Evolutionary conservation across 1,140 invertebrate genomes (phyloP).

Genomic region (Meloidogyne chitwoodi): DNA sequence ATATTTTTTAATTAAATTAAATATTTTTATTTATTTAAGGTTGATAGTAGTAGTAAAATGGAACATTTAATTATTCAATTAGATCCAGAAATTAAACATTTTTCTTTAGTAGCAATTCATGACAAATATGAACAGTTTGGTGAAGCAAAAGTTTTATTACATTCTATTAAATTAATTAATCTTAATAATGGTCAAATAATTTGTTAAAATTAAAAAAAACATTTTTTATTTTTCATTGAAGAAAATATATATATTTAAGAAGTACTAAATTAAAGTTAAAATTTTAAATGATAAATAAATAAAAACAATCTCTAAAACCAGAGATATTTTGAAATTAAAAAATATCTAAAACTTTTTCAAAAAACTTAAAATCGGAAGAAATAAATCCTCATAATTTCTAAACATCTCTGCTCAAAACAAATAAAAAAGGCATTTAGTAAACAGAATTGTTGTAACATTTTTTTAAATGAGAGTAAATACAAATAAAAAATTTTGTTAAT

Average conservation of each 20-base stretch:
- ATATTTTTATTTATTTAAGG: not conserved
- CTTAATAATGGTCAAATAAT: not conserved
- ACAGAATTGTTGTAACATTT: too few relatives aligned
- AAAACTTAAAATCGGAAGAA: too few relatives aligned
- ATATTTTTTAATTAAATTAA: not conserved
- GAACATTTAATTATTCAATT: constrained; percentile 35
- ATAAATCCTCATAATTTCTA: too few relatives aligned
- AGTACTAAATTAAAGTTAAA: too few relatives aligned
- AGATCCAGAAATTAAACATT: constrained; percentile 34
- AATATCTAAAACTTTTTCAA: too few relatives aligned
- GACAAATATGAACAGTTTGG: constrained; percentile 41
- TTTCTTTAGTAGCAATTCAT: constrained; percentile 37
- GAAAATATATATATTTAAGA: too few relatives aligned
- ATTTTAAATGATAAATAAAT: too few relatives aligned
- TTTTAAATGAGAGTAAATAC: not conserved
- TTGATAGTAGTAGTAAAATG: constrained; percentile 16
- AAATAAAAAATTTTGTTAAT: not conserved
- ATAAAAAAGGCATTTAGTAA: too few relatives aligned
- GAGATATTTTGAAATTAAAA: too few relatives aligned
- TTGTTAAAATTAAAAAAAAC: not conserved
- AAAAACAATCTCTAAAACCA: too few relatives aligned
- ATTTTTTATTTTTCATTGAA: not conserved
- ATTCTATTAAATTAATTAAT: constrained; percentile 2
- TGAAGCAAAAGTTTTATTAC: constrained; percentile 24
- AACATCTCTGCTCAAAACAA: too few relatives aligned